Base-by-base conservation (phyloP, 2,113 vertebrate species). In the Erinaceus europaeus region DNA sequence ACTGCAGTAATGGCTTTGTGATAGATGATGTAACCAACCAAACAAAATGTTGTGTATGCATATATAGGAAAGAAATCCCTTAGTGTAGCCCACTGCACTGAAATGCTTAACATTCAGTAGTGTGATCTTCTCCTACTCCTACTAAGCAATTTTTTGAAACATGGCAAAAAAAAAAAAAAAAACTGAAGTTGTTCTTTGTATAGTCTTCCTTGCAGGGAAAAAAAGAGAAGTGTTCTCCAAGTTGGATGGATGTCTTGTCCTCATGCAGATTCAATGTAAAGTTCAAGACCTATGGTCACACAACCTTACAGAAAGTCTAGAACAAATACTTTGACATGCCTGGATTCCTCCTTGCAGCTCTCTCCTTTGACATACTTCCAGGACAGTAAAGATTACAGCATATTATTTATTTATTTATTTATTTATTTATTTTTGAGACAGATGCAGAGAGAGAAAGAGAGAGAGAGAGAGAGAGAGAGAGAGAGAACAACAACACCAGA, bases 121-220 rank as follows among this genome's bases (percentile, higher is more conserved):
- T 62, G 2, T 93, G 76, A 84, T 52, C 76, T 92, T 94, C 50
- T 48, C 77, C 27, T 76, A 67, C 23, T 84, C 46, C 74, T 90
- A 71, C 55, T 42, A 88, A 69, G 29, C 62, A 85, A 21, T 61
- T 94, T 68, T n/a, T 93, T 38, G 42, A 18, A 21, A 12, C 29
- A 25, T 5, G 64, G 34, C 44, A 73, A 15, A 4, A 65, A 59
- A 91, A 75, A 9, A 73, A 15, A 4, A 65, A 59, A 91, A 75
- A 9, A 67, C 68, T 71, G 59, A 18, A 81, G 84, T 6, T 46
- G 17, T 76, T 65, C 23, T 87, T 82, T 82, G 44, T 44, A 27
- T 5, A 72, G 65, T 29, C 48, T 23, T 29, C 71, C 84, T 72
- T 15, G 48, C 21, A 64, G 23, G 13, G 3, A 23, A 48, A 78